A percentile compares a stretch with the other conserved stretches of the same genome.
These are phyloP conservation scores for Chaenogobius annularis DNA, from an alignment of 2,113 vertebrate genomes.

Conservation along the genomic window DNA sequence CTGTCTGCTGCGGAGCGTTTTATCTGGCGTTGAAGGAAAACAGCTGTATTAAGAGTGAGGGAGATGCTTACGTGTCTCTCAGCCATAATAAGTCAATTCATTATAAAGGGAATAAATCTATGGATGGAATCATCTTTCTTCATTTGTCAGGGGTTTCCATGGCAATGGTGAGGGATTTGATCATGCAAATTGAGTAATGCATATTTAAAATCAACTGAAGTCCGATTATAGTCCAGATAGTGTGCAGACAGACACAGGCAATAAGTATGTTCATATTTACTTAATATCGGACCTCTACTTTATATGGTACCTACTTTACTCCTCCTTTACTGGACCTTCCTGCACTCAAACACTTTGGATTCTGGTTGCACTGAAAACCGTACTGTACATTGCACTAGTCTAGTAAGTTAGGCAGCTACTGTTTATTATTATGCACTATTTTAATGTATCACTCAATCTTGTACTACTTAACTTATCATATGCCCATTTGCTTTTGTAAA, in stretches of 20 bases:
- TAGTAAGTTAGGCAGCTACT: too few species aligned
- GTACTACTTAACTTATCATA: too few species aligned
- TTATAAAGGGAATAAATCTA: constrained; percentile 9
- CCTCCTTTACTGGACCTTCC: too few species aligned
- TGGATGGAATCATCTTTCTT: neutral
- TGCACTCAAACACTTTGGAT: too few species aligned
- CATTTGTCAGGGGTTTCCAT: constrained; percentile 31
- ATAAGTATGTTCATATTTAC: neutral
- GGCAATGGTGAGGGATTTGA: constrained; percentile 35
- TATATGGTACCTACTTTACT: too few species aligned
- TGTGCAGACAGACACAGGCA: neutral
- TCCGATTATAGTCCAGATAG: constrained; percentile 28
- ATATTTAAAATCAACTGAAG: constrained; percentile 47
- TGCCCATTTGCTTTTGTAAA: too few species aligned
- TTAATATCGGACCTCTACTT: neutral
- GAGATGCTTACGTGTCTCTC: neutral
- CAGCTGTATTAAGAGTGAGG: neutral
- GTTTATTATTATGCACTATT: too few species aligned
- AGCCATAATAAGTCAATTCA: neutral
- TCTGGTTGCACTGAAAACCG: too few species aligned
- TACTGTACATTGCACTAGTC: too few species aligned
- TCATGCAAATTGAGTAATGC: constrained; percentile 52
- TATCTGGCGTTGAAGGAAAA: neutral
- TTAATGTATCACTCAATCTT: too few species aligned
- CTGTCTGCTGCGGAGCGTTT: neutral